Evolutionary conservation across 2,797 vertebrate species (phyloP).

Genomic region (Craterocephalus amniculus): DNA sequence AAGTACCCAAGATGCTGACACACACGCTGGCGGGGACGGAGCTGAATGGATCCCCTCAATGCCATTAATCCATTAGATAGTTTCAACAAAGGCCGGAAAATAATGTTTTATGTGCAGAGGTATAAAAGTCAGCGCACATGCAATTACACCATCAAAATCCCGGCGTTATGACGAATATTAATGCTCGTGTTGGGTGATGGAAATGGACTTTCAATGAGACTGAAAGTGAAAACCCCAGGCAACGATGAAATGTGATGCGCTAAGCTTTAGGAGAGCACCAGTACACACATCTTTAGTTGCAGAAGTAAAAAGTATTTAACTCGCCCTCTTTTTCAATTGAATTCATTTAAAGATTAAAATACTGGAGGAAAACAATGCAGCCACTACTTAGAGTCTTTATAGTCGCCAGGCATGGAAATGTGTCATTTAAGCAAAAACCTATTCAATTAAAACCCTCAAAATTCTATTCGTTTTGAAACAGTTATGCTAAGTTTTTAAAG

Average conservation of each 20-base stretch:
- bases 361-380: not conserved
- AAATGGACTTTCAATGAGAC: constrained; percentile 88
- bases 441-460: not conserved
- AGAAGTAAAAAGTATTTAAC: not conserved
- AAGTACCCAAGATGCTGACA: constrained; percentile 14
- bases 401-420: not conserved
- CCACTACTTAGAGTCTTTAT: not conserved
- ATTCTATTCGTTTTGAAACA: not conserved
- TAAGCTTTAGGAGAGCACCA: constrained; percentile 39
- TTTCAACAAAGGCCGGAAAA: constrained; percentile 68
- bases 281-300: not conserved
- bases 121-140: constrained; percentile 38
- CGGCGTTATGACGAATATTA: constrained; percentile 69
- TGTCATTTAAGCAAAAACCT: not conserved
- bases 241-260: constrained; percentile 51
- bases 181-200: constrained; percentile 67
- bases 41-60: constrained; percentile 72
- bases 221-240: constrained; percentile 47
- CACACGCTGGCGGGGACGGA: constrained; percentile 34
- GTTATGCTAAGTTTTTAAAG: not conserved
- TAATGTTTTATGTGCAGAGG: constrained; percentile 54
- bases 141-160: constrained; percentile 68
- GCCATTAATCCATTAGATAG: constrained; percentile 85
- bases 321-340: not conserved
- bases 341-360: constrained; percentile 2